These are phyloP conservation scores for Sesamia nonagrioides DNA, from an alignment of 1,140 invertebrate genomes.

Conservation along the genomic window DNA sequence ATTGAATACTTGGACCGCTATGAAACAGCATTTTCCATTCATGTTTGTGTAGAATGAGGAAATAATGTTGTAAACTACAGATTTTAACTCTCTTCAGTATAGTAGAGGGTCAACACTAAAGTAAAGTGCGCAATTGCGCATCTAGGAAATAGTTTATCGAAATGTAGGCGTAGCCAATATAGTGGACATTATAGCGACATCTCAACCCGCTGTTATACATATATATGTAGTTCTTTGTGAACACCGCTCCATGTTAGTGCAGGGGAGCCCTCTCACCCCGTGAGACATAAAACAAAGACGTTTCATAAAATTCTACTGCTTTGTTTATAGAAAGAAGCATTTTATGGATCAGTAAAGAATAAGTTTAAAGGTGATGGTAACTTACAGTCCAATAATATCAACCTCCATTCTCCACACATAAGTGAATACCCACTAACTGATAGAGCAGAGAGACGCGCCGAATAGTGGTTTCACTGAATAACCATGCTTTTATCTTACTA, in stretches of 20 bases:
- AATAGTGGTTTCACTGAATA: too few relatives aligned
- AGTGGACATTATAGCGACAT: constrained; percentile 18
- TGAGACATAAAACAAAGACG: not conserved
- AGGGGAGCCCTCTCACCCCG: not conserved
- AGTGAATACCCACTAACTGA: too few relatives aligned
- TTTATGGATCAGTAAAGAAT: not conserved
- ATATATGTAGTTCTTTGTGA: not conserved
- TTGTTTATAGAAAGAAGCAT: not conserved
- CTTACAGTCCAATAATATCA: too few relatives aligned
- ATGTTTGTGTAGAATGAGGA: constrained; percentile 5
- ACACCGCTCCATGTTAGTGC: not conserved
- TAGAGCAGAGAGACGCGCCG: too few relatives aligned
- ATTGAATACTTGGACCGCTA: not conserved
- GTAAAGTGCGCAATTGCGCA: not conserved
- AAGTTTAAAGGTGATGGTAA: too few relatives aligned
- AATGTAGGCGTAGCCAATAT: constrained; percentile 24
- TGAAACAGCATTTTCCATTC: not conserved
- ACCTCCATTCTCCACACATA: too few relatives aligned
- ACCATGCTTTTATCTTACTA: too few relatives aligned
- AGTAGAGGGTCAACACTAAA: constrained; percentile 1
- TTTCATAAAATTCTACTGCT: not conserved
- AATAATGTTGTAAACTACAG: constrained; percentile 9
- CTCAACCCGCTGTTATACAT: not conserved
- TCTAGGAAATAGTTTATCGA: constrained; percentile 4
- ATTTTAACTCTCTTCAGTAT: not conserved